Percentiles rank a stretch among this genome's conserved stretches.
Conservation (phyloP, 1,140 invertebrate genomes). For the Oedothorax gibbosus region DNA sequence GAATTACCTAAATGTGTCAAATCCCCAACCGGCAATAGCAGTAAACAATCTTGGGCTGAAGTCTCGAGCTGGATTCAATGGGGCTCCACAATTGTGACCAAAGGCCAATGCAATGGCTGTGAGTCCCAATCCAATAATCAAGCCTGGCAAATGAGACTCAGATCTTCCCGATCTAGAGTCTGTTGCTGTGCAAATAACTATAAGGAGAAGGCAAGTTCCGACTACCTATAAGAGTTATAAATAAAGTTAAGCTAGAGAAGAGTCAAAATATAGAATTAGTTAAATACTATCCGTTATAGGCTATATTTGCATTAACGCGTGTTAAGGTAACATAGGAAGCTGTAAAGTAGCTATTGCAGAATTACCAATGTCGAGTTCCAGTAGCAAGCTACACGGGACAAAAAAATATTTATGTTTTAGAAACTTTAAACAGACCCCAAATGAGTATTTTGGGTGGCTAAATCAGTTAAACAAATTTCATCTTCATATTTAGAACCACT, state of each 20-base stretch:
- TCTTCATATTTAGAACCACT: too few species aligned
- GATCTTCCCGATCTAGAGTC: conserved; percentile 72
- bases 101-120: conserved; percentile 71
- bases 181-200: conserved; percentile 71
- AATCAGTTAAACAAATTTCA: too few species aligned
- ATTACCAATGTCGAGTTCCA: too few species aligned
- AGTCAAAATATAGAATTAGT: neutral
- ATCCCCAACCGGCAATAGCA: conserved; percentile 70
- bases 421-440: too few species aligned
- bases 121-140: conserved; percentile 70
- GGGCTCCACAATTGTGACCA: conserved; percentile 70
- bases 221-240: conserved; percentile 71
- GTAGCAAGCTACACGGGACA: too few species aligned
- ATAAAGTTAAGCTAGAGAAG: neutral
- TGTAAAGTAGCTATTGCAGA: too few species aligned
- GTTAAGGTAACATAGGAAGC: neutral
- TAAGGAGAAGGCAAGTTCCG: conserved; percentile 72
- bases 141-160: conserved; percentile 30
- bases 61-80: conserved; percentile 73
- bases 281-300: too few species aligned
- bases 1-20: conserved; percentile 65
- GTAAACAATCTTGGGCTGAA: conserved; percentile 71
- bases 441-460: too few species aligned
- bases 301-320: neutral
- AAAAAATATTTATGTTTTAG: too few species aligned